Evolutionary conservation across 1,140 invertebrate species (phyloP).

Genomic region (Brachionus plicatilis): DNA sequence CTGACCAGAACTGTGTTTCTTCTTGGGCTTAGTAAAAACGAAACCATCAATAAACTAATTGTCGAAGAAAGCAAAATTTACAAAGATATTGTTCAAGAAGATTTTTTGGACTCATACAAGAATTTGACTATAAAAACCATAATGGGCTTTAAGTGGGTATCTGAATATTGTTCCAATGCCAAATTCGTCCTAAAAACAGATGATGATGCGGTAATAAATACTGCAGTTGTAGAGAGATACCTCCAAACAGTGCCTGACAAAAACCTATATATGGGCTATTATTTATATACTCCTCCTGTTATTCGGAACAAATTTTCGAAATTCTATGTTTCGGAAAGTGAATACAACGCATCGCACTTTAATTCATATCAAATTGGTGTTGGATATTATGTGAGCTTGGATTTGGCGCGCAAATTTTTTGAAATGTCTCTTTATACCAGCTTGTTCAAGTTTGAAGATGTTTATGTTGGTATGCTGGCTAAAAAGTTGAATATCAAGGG

Average conservation of each 20-base stretch:
- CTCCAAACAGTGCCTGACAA: not conserved
- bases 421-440: not conserved
- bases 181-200: constrained; percentile 42
- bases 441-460: not conserved
- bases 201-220: constrained; percentile 42
- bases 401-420: not conserved
- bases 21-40: not conserved
- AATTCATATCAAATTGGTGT: not conserved
- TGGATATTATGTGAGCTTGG: not conserved
- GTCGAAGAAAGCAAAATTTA: constrained; percentile 42
- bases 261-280: not conserved
- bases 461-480: constrained; percentile 15
- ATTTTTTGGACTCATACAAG: constrained; percentile 43
- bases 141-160: constrained; percentile 44
- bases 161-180: constrained; percentile 41
- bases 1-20: not conserved
- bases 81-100: constrained; percentile 44
- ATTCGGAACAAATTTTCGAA: not conserved
- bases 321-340: not conserved
- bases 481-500: not conserved
- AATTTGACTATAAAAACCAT: constrained; percentile 44
- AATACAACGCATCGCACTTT: not conserved
- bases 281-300: not conserved
- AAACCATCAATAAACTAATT: not conserved
- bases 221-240: constrained; percentile 17